Evolutionary conservation across 2,888 invertebrate species (phyloP), one percentile per base, ranked within the genome.

Genomic region (Diarsia brunnea): DNA sequence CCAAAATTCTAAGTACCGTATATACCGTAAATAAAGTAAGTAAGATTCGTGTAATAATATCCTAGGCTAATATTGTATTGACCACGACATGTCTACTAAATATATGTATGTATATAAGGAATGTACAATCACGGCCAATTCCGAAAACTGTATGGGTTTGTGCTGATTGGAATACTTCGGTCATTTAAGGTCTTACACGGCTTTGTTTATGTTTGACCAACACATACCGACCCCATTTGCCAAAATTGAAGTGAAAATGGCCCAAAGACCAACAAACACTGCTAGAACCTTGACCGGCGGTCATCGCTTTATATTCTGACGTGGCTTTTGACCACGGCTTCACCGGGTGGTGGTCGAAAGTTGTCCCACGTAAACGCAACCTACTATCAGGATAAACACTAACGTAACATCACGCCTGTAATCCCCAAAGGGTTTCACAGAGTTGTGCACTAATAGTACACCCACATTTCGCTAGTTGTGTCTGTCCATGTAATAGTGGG

Each of bases 141-240:
- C 55, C 67, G 31, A 16, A 75, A 49, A n/a, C 4, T 43, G 21
- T 38, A 19, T 51, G 14, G 16, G 21, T 78, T 24, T 31, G 27
- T 47, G 43, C 5, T 75, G 58, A 63, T 78, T 63, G 31, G 24
- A 51, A 38, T 19, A n/a, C n/a, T 55, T 47, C 24, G 14, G 0
- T 12, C 14, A 27, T 61, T 70, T 60, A 53, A 24, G 58, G 27
- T 47, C 45, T 21, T 80, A 71, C 27, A 38, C 31, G 11, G n/a
- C n/a, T 24, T 55, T 53, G 66, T 66, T 55, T 66, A 61, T 74
- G 27, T 81, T 78, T 78, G 66, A 43, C 47, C 4, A 67, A 80
- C 81, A 60, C 14, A 76, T 16, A 19, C 16, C n/a, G 72, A 14
- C 72, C 69, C 53, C 27, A 43, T 12, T 68, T 24, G 51, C 21